A percentile compares a stretch with the other conserved stretches of the same genome.
Evolutionary conservation across 2,888 invertebrate species (phyloP).

Genomic region (Villa cingulata): DNA sequence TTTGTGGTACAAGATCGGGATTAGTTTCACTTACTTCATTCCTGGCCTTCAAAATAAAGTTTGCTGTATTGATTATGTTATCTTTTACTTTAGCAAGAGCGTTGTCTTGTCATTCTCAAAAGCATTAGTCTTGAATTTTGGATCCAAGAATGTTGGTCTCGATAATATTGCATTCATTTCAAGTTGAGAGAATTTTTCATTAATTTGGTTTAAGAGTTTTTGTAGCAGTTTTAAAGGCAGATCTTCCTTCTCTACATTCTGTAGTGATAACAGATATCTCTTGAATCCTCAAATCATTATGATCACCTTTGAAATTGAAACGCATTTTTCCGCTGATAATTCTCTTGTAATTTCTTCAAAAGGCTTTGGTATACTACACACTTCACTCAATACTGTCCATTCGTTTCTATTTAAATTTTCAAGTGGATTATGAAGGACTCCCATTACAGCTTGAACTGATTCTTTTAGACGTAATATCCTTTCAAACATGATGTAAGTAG

Average conservation of each 20-base stretch:
- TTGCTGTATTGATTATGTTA: too few relatives aligned
- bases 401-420: conserved; percentile 14
- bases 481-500: conserved; percentile 17
- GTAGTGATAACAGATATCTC: background rate
- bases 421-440: conserved; percentile 12
- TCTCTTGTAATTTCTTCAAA: conserved; percentile 16
- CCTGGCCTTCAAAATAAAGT: rapidly evolving
- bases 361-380: conserved; percentile 14
- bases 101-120: too few relatives aligned
- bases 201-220: too few relatives aligned
- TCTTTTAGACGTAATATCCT: conserved; percentile 12
- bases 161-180: too few relatives aligned
- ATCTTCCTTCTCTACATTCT: rapidly evolving
- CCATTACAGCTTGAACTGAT: conserved; percentile 15
- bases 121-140: background rate
- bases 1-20: background rate
- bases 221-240: too few relatives aligned
- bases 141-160: background rate
- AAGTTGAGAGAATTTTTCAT: rapidly evolving
- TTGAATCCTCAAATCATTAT: conserved; percentile 14
- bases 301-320: conserved; percentile 18
- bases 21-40: background rate
- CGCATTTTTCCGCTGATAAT: conserved; percentile 20
- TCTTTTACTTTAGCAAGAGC: too few relatives aligned
- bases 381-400: conserved; percentile 9